Evolutionary conservation across 2,113 vertebrate genomes (phyloP).

Genomic region (Erythrocercus mccallii): DNA sequence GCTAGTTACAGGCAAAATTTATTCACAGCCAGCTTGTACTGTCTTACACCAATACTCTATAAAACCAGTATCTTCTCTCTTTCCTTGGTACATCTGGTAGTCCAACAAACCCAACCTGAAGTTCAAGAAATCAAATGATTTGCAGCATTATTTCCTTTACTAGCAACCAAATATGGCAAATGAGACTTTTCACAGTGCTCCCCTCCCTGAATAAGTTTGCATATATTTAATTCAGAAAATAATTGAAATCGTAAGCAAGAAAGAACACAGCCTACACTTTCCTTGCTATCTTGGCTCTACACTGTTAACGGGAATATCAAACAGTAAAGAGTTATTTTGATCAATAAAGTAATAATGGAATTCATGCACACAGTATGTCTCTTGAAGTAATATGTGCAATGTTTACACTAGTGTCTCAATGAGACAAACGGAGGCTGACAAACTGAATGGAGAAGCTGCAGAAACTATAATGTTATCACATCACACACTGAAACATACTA

Average conservation of each 20-base stretch:
- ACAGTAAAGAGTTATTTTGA: slow-evolving; percentile 15
- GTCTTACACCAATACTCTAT: not conserved
- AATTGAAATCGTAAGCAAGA: not conserved
- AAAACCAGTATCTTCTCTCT: not conserved
- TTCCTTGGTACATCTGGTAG: not conserved
- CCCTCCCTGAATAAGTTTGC: not conserved
- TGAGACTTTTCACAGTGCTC: not conserved
- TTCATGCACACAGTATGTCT: not conserved
- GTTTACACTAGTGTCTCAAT: slow-evolving; percentile 9
- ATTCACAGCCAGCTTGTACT: not conserved
- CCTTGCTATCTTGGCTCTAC: not conserved
- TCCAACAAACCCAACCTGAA: slow-evolving; percentile 32
- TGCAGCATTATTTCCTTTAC: not conserved
- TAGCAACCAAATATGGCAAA: not conserved
- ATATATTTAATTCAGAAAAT: not conserved
- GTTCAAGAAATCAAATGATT: slow-evolving; percentile 34
- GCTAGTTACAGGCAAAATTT: not conserved
- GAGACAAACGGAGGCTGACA: slow-evolving; percentile 10
- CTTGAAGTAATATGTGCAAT: not conserved
- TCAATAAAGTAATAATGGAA: slow-evolving; percentile 14
- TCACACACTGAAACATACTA: not conserved
- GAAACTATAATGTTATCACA: not conserved
- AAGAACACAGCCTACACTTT: not conserved
- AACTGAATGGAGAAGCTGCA: not conserved
- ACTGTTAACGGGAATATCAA: not conserved